Conservation (phyloP, 1,140 invertebrate genomes). For the Rhyzopertha dominica region DNA sequence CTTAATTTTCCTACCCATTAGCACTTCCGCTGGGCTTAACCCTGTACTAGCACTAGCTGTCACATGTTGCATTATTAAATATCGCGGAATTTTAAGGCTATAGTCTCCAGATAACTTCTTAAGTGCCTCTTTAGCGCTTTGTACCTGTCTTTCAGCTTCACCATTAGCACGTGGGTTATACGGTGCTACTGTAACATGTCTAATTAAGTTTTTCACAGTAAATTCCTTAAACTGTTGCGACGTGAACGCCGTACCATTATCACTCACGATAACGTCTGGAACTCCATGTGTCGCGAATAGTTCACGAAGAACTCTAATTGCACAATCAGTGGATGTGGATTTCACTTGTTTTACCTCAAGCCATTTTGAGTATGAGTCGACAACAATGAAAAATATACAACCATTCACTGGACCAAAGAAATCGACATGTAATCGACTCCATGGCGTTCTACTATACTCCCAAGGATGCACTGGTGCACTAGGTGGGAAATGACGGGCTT, state of each 20-base stretch:
- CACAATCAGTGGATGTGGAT: constrained; percentile 17
- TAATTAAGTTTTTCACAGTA: too few relatives aligned
- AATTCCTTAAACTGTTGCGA: constrained; percentile 23
- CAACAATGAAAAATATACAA: constrained; percentile 27
- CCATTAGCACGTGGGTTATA: too few relatives aligned
- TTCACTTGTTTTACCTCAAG: constrained; percentile 26
- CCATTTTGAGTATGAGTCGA: constrained; percentile 38
- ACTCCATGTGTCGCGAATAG: constrained; percentile 21
- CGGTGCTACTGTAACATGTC: too few relatives aligned
- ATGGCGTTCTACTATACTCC: constrained; percentile 40
- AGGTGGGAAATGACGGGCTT: constrained; percentile 26
- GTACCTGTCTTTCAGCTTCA: too few relatives aligned
- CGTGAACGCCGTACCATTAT: constrained; percentile 20
- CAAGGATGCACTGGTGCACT: constrained; percentile 34
- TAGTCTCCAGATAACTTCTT: too few relatives aligned
- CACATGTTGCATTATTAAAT: too few relatives aligned
- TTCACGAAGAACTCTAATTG: constrained; percentile 15
- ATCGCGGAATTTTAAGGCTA: too few relatives aligned
- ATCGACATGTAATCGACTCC: constrained; percentile 40
- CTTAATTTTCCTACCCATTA: too few relatives aligned
- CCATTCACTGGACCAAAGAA: constrained; percentile 35
- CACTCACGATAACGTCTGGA: constrained; percentile 12
- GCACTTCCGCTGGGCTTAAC: too few relatives aligned
- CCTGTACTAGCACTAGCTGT: too few relatives aligned
- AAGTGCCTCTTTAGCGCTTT: too few relatives aligned